Percentiles rank a stretch among this genome's conserved stretches.
These are phyloP conservation scores for Drosophila eohydei DNA, from an alignment of 2,888 invertebrate species.

Conservation along the genomic window DNA sequence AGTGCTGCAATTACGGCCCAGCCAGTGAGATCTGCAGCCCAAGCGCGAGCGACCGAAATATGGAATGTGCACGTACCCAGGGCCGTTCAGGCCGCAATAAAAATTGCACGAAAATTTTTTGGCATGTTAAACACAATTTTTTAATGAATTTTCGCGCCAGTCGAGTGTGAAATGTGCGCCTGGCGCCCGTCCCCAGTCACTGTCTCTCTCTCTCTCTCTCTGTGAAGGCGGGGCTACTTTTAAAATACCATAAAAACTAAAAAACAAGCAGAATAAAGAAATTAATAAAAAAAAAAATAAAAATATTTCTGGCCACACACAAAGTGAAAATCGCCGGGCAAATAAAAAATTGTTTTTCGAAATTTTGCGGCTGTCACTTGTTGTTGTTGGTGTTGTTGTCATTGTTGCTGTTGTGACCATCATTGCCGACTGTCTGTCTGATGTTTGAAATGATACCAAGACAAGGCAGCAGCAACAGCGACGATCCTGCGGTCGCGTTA, in stretches of 20 bases:
- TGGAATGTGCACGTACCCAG: conserved; percentile 40
- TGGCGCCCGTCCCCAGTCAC: conserved; percentile 13
- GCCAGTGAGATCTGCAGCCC: conserved; percentile 32
- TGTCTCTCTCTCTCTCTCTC: neutral
- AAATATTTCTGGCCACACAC: conserved; percentile 52
- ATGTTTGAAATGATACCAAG: conserved; percentile 66
- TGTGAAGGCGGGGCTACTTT: conserved; percentile 50
- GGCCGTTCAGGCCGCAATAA: conserved; percentile 52
- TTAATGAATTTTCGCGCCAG: conserved; percentile 84
- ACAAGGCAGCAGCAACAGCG: conserved; percentile 38
- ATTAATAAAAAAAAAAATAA: conserved; percentile 28
- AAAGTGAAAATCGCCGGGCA: conserved; percentile 64
- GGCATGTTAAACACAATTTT: conserved; percentile 66
- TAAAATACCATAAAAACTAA: conserved; percentile 73
- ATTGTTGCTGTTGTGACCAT: conserved; percentile 56
- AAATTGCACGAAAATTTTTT: conserved; percentile 62
- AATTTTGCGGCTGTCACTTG: conserved; percentile 56
- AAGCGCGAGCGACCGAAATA: conserved; percentile 19
- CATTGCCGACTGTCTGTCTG: conserved; percentile 59
- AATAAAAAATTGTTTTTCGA: conserved; percentile 73
- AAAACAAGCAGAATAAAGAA: conserved; percentile 40
- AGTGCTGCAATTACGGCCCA: conserved; percentile 56
- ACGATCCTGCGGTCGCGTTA: conserved; percentile 26
- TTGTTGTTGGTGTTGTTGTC: conserved; percentile 22
- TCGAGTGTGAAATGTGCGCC: conserved; percentile 83